Conservation (phyloP, 2,888 invertebrate genomes). For the Leucoma salicis region DNA sequence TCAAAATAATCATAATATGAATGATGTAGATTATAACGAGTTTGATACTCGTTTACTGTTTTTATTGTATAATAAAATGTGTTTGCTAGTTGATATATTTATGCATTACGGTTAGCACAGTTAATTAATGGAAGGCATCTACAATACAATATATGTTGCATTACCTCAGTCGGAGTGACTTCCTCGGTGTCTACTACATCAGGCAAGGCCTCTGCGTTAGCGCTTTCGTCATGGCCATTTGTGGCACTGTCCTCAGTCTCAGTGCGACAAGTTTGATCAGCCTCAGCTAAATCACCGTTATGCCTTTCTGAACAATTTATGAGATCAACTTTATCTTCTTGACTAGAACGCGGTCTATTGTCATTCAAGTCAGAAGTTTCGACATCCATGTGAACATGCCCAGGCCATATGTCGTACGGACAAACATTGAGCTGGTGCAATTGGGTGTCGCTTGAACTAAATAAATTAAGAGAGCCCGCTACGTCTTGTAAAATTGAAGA, state of each 20-base stretch:
- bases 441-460: slow-evolving; percentile 64
- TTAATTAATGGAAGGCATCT: slow-evolving; percentile 72
- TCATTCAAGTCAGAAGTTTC: slow-evolving; percentile 55
- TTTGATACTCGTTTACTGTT: too few relatives aligned
- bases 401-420: slow-evolving; percentile 70
- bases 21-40: too few relatives aligned
- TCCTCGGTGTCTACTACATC: slow-evolving; percentile 78
- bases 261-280: slow-evolving; percentile 86
- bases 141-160: slow-evolving; percentile 71
- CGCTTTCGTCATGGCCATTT: slow-evolving; percentile 42
- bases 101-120: slow-evolving; percentile 54
- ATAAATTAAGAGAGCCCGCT: slow-evolving; percentile 68
- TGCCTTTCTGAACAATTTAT: slow-evolving; percentile 79
- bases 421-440: slow-evolving; percentile 64
- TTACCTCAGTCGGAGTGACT: slow-evolving; percentile 79
- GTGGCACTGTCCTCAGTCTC: slow-evolving; percentile 45
- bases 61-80: too few relatives aligned
- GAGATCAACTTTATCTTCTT: slow-evolving; percentile 71
- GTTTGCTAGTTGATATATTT: too few relatives aligned
- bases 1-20: too few relatives aligned
- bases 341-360: slow-evolving; percentile 57
- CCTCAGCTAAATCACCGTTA: slow-evolving; percentile 90
- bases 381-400: slow-evolving; percentile 63
- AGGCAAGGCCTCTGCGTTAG: slow-evolving; percentile 60
- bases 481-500: slow-evolving; percentile 69